Base-by-base conservation (phyloP, 2,888 invertebrate species). In the Lamellibrachia columna region DNA sequence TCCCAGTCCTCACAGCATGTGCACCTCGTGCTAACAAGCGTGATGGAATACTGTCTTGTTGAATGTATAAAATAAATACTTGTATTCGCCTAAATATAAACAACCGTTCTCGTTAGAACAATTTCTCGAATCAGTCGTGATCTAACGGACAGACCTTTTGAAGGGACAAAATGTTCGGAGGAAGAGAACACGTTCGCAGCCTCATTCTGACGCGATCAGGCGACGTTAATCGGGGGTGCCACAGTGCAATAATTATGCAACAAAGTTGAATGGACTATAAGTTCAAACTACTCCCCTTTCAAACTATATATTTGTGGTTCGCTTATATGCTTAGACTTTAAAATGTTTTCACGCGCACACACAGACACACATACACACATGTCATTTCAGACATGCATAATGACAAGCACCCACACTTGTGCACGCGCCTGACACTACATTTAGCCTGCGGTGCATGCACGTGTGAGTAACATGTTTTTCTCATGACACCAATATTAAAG, bases 201-300 rank as follows among this genome's bases (percentile, higher is more conserved):
- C 75, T 75, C 75, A 75, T 75, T 75, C 75, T 75, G 75, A 75
- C 75, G 11, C 75, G 75, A 75, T 75, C 75, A 75, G 75, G 75
- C 75, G 75, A 75, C 75, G 22, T 75, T 75, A 6, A n/a, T 22
- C 22, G n/a, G 75, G 75, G 75, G 22, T 75, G 75, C 22, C 75
- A 75, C 75, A 6, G 15, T 75, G 22, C 15, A 75, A 11, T 75
- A 75, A 75, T 11, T 22, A 75, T 75, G 22, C 22, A 22, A 22
- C 40, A 40, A 40, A 40, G 40, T 75, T n/a, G 55, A 7, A 9
- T 55, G 55, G 9, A 55, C 55, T 55, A 55, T 7, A 40, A 40
- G 40, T 40, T 40, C 0, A 40, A 40, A 40, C 40, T 40, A 55
- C 9, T 55, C 55, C 55, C 55, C 7, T 55, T 55, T 55, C 55